Percentiles rank a stretch among this genome's conserved stretches.
These are phyloP conservation scores for Opisthocomus hoazin DNA, from an alignment of 2,113 vertebrate genomes.

Conservation along the genomic window DNA sequence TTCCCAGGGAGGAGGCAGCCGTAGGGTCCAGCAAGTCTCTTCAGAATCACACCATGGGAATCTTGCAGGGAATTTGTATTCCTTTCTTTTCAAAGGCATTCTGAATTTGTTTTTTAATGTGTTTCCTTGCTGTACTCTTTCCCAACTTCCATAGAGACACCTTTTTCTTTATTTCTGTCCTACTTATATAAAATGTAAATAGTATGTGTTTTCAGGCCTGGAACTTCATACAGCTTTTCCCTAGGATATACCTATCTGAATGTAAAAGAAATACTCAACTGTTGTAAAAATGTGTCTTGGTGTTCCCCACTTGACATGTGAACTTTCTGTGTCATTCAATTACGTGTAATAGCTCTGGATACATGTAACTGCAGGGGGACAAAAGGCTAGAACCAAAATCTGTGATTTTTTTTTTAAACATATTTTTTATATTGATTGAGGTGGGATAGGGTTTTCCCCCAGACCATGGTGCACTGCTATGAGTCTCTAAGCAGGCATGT, in stretches of 20 bases:
- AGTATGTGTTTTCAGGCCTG: not conserved
- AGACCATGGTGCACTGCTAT: not conserved
- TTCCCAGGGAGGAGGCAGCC: not conserved
- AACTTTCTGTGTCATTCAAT: not conserved
- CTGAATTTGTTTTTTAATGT: not conserved
- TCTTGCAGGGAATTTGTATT: not conserved
- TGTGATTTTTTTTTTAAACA: not conserved
- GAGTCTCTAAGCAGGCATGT: not conserved
- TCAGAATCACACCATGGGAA: not conserved
- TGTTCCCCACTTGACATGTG: not conserved
- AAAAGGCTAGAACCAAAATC: not conserved
- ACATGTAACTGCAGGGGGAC: rapidly evolving
- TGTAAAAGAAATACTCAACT: not conserved
- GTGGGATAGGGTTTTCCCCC: not conserved
- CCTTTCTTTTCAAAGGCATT: not conserved
- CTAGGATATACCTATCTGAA: not conserved
- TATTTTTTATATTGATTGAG: not conserved
- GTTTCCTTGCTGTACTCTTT: not conserved
- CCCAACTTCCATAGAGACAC: not conserved
- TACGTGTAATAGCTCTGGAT: not conserved
- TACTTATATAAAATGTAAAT: not conserved
- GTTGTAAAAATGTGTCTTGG: not conserved
- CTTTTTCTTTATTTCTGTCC: not conserved
- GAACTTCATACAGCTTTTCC: not conserved
- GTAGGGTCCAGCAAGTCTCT: not conserved